Evolutionary conservation across 2,888 invertebrate species (phyloP).

Genomic region (Anaspis maculata): DNA sequence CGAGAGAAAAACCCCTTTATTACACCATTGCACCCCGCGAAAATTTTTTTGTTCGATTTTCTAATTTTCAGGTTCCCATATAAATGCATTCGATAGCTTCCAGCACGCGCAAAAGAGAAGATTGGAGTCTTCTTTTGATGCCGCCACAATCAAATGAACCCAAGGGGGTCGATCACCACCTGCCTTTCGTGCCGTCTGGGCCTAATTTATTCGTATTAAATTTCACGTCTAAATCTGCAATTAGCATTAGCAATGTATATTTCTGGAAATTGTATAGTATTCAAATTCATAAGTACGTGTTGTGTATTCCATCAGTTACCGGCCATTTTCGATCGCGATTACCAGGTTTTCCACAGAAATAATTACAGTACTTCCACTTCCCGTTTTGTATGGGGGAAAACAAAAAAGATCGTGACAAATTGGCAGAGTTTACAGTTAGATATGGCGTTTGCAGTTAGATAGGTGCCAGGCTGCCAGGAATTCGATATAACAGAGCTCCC

Average conservation of each 20-base stretch:
- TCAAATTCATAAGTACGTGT: conserved; percentile 14
- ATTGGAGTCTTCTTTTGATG: conserved; percentile 7
- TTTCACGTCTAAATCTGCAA: conserved; percentile 21
- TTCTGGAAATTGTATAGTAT: conserved; percentile 19
- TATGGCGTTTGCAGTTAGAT: too few species aligned
- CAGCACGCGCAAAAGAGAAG: neutral
- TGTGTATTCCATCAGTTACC: neutral
- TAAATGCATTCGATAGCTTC: conserved; percentile 6
- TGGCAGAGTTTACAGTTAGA: too few species aligned
- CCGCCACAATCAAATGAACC: conserved; percentile 8
- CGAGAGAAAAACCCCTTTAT: conserved; percentile 3
- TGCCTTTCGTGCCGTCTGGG: conserved; percentile 13
- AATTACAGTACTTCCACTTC: too few species aligned
- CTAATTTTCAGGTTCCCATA: neutral
- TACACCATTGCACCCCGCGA: conserved; percentile 2
- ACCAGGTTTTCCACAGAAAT: too few species aligned
- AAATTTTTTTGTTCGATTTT: conserved; percentile 3
- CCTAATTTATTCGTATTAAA: conserved; percentile 22
- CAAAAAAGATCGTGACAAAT: too few species aligned
- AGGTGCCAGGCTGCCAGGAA: too few species aligned
- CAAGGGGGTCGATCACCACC: conserved; percentile 10
- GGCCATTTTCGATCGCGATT: too few species aligned
- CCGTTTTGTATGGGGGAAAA: too few species aligned
- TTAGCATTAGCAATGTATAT: conserved; percentile 22
- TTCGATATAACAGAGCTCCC: too few species aligned